phyloP scores from a whole-genome alignment of 2,888 invertebrate species.

The Acanthoscelides obtectus region DNA sequence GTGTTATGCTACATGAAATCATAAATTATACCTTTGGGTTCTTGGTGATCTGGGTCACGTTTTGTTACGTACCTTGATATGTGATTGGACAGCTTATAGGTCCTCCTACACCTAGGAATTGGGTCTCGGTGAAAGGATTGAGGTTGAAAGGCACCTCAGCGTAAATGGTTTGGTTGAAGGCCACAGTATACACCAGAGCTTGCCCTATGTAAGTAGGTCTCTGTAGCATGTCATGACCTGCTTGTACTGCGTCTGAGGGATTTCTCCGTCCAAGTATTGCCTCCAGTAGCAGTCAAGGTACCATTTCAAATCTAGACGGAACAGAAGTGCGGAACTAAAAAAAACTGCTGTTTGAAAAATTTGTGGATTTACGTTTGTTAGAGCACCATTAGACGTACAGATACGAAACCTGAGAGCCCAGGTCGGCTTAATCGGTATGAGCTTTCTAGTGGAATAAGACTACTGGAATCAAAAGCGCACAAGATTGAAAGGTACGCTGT shows the following conservation, averaged over 20 bases:
- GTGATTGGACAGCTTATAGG: neutral
- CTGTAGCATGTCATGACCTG: neutral
- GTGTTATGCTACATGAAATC: too few relatives aligned
- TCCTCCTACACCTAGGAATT: neutral
- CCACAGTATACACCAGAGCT: neutral
- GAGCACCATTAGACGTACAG: too few relatives aligned
- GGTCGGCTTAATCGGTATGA: too few relatives aligned
- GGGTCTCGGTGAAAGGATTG: neutral
- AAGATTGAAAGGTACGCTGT: too few relatives aligned
- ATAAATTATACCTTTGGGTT: too few relatives aligned
- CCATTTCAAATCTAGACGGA: neutral
- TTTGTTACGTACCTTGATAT: neutral
- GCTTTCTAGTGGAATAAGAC: too few relatives aligned
- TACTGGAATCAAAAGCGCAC: too few relatives aligned
- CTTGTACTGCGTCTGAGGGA: neutral
- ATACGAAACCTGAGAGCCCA: too few relatives aligned
- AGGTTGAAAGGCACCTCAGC: neutral
- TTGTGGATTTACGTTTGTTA: too few relatives aligned
- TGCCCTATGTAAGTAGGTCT: neutral
- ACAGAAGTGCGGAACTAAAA: too few relatives aligned
- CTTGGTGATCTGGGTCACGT: too few relatives aligned
- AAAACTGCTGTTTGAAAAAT: too few relatives aligned
- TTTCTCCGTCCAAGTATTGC: neutral
- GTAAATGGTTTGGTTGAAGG: neutral
- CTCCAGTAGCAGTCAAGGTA: conserved; percentile 1